Conservation (phyloP, 2,113 vertebrate species). For the Saimiri boliviensis region DNA sequence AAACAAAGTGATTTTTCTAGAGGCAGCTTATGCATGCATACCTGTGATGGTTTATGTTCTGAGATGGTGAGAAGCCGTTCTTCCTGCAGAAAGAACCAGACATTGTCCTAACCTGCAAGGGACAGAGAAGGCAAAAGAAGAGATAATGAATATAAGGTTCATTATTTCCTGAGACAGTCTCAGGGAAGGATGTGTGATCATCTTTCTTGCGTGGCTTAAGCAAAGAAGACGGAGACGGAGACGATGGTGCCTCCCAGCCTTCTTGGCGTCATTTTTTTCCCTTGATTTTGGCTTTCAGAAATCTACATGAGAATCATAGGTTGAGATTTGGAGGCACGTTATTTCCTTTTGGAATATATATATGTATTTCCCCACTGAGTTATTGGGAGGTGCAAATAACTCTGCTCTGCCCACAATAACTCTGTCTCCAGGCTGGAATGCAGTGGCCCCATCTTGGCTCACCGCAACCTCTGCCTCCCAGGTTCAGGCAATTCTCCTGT, state of each 20-base stretch:
- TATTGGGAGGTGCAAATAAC: too few relatives aligned
- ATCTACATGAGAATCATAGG: background rate
- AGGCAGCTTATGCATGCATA: background rate
- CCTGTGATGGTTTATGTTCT: background rate
- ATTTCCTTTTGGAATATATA: constrained; percentile 51
- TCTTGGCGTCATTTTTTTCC: background rate
- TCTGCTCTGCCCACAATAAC: too few relatives aligned
- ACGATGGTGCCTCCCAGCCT: background rate
- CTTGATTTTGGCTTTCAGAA: constrained; percentile 8
- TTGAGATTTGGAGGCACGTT: background rate
- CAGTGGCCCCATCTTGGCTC: too few relatives aligned
- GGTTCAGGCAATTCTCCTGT: too few relatives aligned
- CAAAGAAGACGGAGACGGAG: background rate
- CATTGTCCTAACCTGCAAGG: background rate
- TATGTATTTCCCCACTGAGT: background rate
- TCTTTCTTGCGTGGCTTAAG: background rate
- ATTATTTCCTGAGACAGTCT: background rate
- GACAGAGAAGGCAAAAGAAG: background rate
- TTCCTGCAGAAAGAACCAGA: background rate
- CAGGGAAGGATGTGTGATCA: background rate
- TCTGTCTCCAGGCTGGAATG: too few relatives aligned
- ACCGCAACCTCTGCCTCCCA: too few relatives aligned
- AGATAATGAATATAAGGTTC: background rate
- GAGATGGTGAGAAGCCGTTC: background rate
- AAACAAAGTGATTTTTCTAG: constrained; percentile 28